A percentile compares a stretch with the other conserved stretches of the same genome.
phyloP scores from a whole-genome alignment of 2,888 invertebrate species.

The Cantharis nigra region DNA sequence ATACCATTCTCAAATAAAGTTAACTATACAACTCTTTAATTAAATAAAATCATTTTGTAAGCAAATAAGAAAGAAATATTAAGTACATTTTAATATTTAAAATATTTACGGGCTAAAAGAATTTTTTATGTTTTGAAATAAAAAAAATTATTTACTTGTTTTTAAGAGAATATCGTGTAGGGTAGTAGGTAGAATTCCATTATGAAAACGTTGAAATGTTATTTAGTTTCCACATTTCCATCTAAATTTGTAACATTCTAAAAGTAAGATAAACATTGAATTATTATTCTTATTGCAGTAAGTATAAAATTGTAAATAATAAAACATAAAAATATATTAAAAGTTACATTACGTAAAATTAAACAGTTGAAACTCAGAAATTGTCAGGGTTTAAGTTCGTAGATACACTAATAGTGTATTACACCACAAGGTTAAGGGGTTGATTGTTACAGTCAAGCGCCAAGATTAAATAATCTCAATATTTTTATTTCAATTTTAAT shows the following conservation, averaged over 20 bases:
- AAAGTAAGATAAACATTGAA: background rate
- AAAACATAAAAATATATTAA: background rate
- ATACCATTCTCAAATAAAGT: background rate
- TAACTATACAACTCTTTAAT: background rate
- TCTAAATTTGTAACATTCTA: background rate
- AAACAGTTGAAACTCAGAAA: background rate
- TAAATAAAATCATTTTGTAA: background rate
- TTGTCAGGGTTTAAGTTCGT: too few relatives aligned
- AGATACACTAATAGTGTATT: too few relatives aligned
- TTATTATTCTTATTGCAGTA: background rate
- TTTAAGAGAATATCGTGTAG: background rate
- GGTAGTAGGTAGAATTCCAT: background rate
- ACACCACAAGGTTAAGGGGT: too few relatives aligned
- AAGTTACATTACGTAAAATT: background rate
- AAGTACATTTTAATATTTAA: background rate
- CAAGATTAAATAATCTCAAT: background rate
- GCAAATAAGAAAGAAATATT: background rate
- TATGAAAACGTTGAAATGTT: background rate
- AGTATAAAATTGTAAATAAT: background rate
- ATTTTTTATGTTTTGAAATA: background rate
- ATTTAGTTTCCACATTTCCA: background rate
- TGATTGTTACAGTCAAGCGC: too few relatives aligned
- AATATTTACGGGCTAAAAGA: background rate
- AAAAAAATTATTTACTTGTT: background rate
- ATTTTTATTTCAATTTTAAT: background rate